These are phyloP conservation scores for Corythornis vintsioides DNA, from an alignment of 2,113 vertebrate genomes.

Conservation along the genomic window DNA sequence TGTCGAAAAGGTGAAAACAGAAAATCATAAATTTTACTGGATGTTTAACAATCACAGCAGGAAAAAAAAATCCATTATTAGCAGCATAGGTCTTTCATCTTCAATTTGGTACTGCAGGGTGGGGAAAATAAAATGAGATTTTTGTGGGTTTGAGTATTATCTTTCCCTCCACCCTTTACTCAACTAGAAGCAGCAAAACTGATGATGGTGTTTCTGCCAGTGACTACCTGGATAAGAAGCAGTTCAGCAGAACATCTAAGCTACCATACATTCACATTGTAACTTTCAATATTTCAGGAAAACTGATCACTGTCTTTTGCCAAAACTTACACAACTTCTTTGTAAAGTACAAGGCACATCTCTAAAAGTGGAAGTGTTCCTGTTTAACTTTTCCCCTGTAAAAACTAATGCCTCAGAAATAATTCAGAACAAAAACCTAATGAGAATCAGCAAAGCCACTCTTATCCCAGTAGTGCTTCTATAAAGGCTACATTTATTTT, in stretches of 20 bases:
- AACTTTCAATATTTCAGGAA: neutral
- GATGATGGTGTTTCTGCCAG: accelerated
- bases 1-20: neutral
- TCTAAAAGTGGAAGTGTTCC: neutral
- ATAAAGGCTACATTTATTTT: neutral
- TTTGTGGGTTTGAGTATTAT: neutral
- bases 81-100: neutral
- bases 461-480: neutral
- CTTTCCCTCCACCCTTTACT: neutral
- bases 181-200: neutral
- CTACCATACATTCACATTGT: neutral
- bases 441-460: neutral
- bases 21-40: neutral
- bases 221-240: neutral
- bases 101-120: neutral
- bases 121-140: neutral
- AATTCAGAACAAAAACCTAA: neutral
- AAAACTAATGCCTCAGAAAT: neutral
- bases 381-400: neutral
- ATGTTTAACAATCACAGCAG: neutral
- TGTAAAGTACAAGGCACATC: neutral
- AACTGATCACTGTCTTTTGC: neutral
- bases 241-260: neutral
- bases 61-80: neutral
- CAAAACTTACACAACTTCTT: neutral